Evolutionary conservation across 2,113 vertebrate genomes (phyloP), one percentile per base, ranked within the genome.

Genomic region (Asarcornis scutulata): DNA sequence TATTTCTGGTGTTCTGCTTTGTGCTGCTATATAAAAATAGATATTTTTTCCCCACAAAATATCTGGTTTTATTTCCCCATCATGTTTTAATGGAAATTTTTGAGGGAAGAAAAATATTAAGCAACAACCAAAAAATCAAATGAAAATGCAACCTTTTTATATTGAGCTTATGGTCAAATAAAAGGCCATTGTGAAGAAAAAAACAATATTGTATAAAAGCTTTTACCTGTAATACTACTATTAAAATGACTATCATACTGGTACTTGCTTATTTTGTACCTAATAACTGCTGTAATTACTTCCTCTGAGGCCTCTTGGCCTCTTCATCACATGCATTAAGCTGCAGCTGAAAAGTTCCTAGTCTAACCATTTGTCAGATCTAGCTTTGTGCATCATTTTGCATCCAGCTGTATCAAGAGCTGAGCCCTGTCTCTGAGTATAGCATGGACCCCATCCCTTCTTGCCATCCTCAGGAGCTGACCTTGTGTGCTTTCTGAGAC

Each of bases 1-100:
- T 81, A 73, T 78, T 94, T 96, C 95, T 96, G 89, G 76, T 94
- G 74, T 77, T 96, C 83, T 91, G 93, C 77, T 86, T 95, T 96
- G 90, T 93, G 71, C 88, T 78, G 73, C 83, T 78, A 23, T 82
- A 73, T 88, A 89, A 96, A 97, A 96, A 93, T 67, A 92, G 60
- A 68, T 91, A 42, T 53, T 86, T 93, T 78, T 83, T 8, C 62
- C 59, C 26, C 7, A 40, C 40, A 55, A 94, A 96, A 94, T 67
- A 91, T 87, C 83, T 92, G 53, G 38, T 87, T 97, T 96, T 95
- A 90, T 87, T 94, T 96, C 63, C 34, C 64, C 85, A 89, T 94
- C 77, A 81, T 69, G 63, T 93, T 97, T 96, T 90, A 96, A 88
- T 79, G 95, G 59, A 93, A 91, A 95, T 85, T 67, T 93, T 91